A percentile compares a stretch with the other conserved stretches of the same genome.
phyloP scores from a whole-genome alignment of 2,888 invertebrate genomes.

The Sicus ferrugineus region DNA sequence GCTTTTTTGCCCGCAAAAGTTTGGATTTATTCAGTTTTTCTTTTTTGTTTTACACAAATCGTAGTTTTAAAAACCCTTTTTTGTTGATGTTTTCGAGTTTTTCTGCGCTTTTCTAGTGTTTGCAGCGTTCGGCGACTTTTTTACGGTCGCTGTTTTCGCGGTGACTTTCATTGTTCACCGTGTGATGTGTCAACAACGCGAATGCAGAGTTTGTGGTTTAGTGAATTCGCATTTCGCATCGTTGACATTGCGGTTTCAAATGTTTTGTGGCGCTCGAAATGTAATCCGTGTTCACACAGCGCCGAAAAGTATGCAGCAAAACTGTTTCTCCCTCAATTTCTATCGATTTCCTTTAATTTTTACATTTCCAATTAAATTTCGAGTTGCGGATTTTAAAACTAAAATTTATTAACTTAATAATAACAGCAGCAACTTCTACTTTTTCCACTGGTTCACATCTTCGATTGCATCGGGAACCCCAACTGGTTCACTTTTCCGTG shows the following conservation, averaged over 20 bases:
- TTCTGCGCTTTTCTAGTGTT: not conserved
- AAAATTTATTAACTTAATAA: too few relatives aligned
- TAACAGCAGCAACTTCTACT: too few relatives aligned
- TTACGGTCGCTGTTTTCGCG: not conserved
- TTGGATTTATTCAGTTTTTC: not conserved
- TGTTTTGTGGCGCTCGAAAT: conserved; percentile 8
- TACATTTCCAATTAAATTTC: not conserved
- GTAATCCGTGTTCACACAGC: conserved; percentile 11
- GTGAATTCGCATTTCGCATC: conserved; percentile 11
- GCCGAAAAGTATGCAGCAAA: not conserved
- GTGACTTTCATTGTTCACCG: conserved; percentile 38
- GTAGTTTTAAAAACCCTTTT: not conserved
- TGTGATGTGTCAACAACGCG: conserved; percentile 59
- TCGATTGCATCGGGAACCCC: not conserved
- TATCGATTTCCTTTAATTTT: not conserved
- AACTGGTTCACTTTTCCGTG: too few relatives aligned
- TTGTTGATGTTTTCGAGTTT: not conserved
- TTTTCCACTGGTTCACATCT: not conserved
- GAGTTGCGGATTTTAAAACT: not conserved
- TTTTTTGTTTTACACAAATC: not conserved
- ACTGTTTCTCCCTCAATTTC: too few relatives aligned
- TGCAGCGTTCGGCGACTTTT: not conserved
- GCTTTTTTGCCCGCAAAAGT: not conserved
- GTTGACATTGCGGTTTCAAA: conserved; percentile 16
- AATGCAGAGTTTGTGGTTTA: conserved; percentile 25